Base-by-base conservation (phyloP, 2,888 invertebrate species). In the Ecliptopera silaceata region DNA sequence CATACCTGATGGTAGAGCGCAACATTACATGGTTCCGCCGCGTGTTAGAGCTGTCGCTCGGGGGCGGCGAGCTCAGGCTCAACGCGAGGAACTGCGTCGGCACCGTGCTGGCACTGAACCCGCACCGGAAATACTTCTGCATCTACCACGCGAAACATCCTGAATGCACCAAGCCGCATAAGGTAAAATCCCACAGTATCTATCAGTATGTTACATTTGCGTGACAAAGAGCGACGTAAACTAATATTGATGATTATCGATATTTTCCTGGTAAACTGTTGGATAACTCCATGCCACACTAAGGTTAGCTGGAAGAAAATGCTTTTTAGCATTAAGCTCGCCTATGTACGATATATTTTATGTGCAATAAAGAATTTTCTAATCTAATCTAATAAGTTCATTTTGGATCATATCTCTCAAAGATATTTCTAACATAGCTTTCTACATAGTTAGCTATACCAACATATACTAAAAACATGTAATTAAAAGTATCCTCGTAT, bases 81-180 rank as follows among this genome's bases (percentile, higher is more conserved):
- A 99, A 99, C 92, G 97, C 98, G 17, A 94, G 97, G 70, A 99
- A 99, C 91, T 99, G 99, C 81, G 96, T 99, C 39, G 99, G 99
- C 51, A 98, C 98, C 3, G 99, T 99, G 57, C 92, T 99, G 43
- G 96, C 98, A 1, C 92, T 99, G 63, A 99, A 99, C 89, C 99
- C 99, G 18, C 97, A 98, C 89, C 93, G 99, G 63, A 97, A 98
- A 89, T 99, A 99, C 92, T 99, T 98, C 92, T 99, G 98, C 84
- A 98, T 99, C 93, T 99, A 98, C 91, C 99, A 99, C 91, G 97
- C 97, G 55, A 98, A 97, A 87, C 98, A 98, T 86, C 96, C 97
- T 1, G 97, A 97, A 88, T 92, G 93, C 57, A 90, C 92, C 65
- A 93, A 93, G 72, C 94, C 94, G 42, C 93, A 93, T 50, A 95